These are phyloP conservation scores for Synergus japonicus DNA, from an alignment of 2,888 invertebrate genomes.

Conservation along the genomic window DNA sequence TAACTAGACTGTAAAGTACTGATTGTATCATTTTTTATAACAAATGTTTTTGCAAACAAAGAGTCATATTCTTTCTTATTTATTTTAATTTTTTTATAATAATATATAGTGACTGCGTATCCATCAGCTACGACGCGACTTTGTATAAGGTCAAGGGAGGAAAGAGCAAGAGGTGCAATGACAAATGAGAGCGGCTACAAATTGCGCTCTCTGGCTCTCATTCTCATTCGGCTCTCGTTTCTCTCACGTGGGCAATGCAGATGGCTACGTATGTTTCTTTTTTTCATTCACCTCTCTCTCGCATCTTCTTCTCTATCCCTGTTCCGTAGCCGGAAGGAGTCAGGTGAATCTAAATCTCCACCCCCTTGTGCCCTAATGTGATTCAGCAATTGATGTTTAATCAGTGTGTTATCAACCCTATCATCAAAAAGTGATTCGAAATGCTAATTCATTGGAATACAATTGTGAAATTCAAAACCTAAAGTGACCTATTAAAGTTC, in stretches of 20 bases:
- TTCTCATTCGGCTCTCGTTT: conserved; percentile 70
- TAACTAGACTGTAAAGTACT: neutral
- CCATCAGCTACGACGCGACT: neutral
- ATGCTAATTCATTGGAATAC: neutral
- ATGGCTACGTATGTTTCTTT: conserved; percentile 40
- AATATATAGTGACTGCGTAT: neutral
- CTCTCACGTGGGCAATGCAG: conserved; percentile 53
- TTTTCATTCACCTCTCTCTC: conserved; percentile 14
- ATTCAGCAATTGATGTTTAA: conserved; percentile 33
- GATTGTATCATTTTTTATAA: neutral
- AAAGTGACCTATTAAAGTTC: no score
- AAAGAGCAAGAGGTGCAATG: conserved; percentile 65
- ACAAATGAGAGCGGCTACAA: conserved; percentile 74
- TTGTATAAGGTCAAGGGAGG: conserved; percentile 40
- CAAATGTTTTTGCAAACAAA: no score
- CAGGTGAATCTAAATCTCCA: conserved; percentile 34
- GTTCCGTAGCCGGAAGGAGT: conserved; percentile 15
- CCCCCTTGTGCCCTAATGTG: neutral
- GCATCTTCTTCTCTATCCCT: conserved; percentile 7
- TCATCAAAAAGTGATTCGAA: neutral
- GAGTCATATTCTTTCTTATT: no score
- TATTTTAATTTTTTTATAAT: neutral
- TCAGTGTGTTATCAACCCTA: neutral
- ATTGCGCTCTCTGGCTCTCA: conserved; percentile 72
- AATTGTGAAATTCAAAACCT: neutral